Base-by-base conservation (phyloP, 2,113 vertebrate species). In the Phoxinus phoxinus region DNA sequence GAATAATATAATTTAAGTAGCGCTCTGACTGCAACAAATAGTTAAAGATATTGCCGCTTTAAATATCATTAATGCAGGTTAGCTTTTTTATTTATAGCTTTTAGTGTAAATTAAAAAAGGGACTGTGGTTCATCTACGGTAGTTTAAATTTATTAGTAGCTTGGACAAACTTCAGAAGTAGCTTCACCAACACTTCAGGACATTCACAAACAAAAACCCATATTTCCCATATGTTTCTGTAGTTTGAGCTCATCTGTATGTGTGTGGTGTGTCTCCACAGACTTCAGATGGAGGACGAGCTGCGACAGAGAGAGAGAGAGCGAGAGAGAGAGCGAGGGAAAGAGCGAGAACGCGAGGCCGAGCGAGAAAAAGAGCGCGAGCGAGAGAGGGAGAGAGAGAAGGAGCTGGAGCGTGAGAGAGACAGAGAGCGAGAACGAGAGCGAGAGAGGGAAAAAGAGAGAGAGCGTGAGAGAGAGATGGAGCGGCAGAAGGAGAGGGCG, bases 271-370 rank as follows among this genome's bases (percentile, higher is more conserved):
- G 86, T 59, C 35, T 65, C 69, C 85, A 21, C 88, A 99, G 98
- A 93, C 94, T 99, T 88, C 98, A 99, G 89, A 95, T 99, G 94
- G 98, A 99, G 5, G 98, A 99, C 84, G 98, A 99, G 93, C 93
- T 99, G 87, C 91, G 98, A 41, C 96, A 96, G 89, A 93, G 97
- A 83, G 97, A 97, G 86, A 90, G 96, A 72, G 96, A 97, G 85
- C 91, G 96, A 0, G 96, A 97, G 81, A 85, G 97, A 0, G 96
- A 97, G 72, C 82, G 95, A 0, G 96, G 96, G 63, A 89, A 89
- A 0, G 95, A 95, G 78, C 86, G 91, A 6, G 95, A 96, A 85
- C 86, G 91, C 0, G 97, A 97, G 75, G 86, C 93, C 0, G 97
- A 97, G 77, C 86, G 94, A 0, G 96, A 96, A 84, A 77, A 88